Evolutionary conservation across 30 jellyfish, hydroid and myxozoan genomes (phyloP).

Genomic region (Haliclystus octoradiatus): DNA sequence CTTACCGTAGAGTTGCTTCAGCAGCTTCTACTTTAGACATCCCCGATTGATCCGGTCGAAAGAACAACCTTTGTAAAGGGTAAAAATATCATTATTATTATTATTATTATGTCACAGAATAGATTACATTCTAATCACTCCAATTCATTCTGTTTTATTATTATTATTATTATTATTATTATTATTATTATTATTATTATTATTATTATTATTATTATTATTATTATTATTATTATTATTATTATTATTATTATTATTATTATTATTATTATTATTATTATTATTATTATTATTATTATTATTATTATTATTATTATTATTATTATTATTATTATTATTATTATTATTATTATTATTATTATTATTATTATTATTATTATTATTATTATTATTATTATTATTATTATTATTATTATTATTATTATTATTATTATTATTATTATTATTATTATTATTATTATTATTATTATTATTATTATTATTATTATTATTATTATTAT

Average conservation of each 20-base stretch:
- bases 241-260: neutral
- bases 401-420: neutral
- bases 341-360: neutral
- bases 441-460: neutral
- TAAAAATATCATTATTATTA: too few species aligned
- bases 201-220: neutral
- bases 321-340: neutral
- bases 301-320: neutral
- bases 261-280: too few species aligned
- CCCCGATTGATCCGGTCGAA: constrained; percentile 98
- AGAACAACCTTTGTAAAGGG: constrained; percentile 47
- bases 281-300: neutral
- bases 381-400: neutral
- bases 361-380: neutral
- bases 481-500: too few species aligned
- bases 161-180: neutral
- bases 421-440: neutral
- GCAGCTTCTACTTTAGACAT: constrained; percentile 99
- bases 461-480: neutral
- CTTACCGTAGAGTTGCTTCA: constrained; percentile 62
- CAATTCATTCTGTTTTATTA: too few species aligned
- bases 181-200: neutral
- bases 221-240: neutral
- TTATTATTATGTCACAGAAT: too few species aligned
- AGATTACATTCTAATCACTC: too few species aligned